Conservation (phyloP, 2,888 invertebrate genomes). For the Lagria hirta region DNA sequence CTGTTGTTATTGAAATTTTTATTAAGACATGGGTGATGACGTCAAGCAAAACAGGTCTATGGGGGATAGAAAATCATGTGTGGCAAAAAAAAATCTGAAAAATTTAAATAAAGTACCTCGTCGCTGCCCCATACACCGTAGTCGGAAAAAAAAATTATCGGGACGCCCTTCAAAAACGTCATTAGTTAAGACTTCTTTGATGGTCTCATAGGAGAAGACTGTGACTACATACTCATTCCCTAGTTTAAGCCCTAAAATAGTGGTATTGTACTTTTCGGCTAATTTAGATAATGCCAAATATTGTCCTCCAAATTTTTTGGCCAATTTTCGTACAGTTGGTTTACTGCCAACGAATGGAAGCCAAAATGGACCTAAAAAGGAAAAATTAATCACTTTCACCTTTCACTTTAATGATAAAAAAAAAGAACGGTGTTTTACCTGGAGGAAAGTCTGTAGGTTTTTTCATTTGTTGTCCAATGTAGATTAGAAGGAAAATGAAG, state of each 20-base stretch:
- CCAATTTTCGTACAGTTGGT: conserved; percentile 47
- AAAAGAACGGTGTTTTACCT: conserved; percentile 26
- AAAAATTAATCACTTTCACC: background rate
- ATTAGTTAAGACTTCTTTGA: conserved; percentile 58
- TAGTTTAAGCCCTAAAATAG: conserved; percentile 61
- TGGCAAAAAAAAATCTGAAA: conserved; percentile 3
- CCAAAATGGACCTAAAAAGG: conserved; percentile 54
- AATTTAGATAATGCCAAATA: conserved; percentile 57
- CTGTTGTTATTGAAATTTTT: no score
- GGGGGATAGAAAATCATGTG: background rate
- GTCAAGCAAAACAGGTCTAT: no score
- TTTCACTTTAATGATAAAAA: background rate
- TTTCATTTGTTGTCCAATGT: conserved; percentile 15
- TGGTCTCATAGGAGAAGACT: conserved; percentile 57
- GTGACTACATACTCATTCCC: conserved; percentile 59
- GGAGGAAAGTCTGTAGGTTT: conserved; percentile 38
- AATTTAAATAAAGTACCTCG: conserved; percentile 57
- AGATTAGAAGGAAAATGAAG: conserved; percentile 22
- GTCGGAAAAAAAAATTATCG: conserved; percentile 63
- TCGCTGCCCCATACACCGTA: conserved; percentile 65
- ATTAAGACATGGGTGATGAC: background rate
- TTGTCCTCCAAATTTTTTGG: conserved; percentile 54
- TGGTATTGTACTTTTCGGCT: conserved; percentile 55
- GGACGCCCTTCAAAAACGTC: conserved; percentile 68
- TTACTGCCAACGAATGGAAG: conserved; percentile 54